phyloP scores from a whole-genome alignment of 2,797 vertebrate genomes.

The Brachyalestes nurse region DNA sequence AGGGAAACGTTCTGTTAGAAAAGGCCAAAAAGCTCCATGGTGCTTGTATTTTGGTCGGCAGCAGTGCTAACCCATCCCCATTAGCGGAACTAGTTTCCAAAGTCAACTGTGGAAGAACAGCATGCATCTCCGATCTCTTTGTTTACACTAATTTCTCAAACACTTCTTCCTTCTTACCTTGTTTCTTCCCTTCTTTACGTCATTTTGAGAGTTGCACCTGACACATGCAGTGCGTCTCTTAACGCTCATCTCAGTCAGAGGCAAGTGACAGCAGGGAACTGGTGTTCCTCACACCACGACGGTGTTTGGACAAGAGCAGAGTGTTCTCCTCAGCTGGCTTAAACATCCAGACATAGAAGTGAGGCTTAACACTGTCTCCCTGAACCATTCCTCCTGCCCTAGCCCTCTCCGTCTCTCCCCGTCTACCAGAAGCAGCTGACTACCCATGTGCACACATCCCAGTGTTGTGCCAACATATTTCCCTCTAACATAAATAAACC shows the following conservation, averaged over 20 bases:
- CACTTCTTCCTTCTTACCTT: constrained; percentile 16
- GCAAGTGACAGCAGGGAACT: constrained; percentile 50
- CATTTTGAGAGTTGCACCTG: constrained; percentile 9
- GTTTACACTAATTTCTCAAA: not conserved
- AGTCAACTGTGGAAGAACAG: not conserved
- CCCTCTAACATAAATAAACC: constrained; percentile 37
- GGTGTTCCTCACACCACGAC: constrained; percentile 55
- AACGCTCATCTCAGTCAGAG: constrained; percentile 23
- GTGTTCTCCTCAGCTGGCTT: constrained; percentile 36
- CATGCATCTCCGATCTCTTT: not conserved
- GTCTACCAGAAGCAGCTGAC: not conserved
- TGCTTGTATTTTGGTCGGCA: not conserved
- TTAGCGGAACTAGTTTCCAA: not conserved
- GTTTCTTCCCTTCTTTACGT: not conserved
- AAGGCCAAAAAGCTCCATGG: not conserved
- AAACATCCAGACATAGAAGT: constrained; percentile 39
- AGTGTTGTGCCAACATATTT: constrained; percentile 16
- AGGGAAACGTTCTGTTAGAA: not conserved
- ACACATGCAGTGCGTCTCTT: not conserved
- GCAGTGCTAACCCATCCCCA: not conserved
- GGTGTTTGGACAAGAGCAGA: constrained; percentile 59
- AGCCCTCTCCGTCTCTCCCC: not conserved
- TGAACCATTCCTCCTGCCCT: not conserved
- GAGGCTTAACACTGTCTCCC: constrained; percentile 25
- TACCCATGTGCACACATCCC: constrained; percentile 16